Evolutionary conservation across 2,113 vertebrate species (phyloP), one percentile per base, ranked within the genome.

Genomic region (Geococcyx californianus): DNA sequence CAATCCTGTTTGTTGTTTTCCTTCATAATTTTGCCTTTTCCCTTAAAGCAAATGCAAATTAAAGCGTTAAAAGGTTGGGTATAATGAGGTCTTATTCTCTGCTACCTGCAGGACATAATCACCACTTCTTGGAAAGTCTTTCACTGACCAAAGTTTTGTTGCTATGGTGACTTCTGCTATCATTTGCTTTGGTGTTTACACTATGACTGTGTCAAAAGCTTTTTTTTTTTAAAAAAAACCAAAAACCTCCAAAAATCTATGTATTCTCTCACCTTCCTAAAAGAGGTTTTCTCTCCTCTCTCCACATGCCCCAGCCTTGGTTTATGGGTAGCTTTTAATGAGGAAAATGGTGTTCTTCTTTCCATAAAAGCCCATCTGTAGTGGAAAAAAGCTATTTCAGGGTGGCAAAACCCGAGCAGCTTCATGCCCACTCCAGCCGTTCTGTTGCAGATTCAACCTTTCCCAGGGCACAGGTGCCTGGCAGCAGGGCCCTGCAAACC

Each of bases 81-180:
- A 47, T 81, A 92, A 91, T 72, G 60, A 95, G 78, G 34, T 77
- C 75, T 91, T 89, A n/a, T 55, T 78, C 82, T 78, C 59, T 76
- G 78, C 70, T 94, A 73, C 76, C 66, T 93, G 84, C 73, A 95
- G 69, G 78, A 83, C 49, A 40, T 66, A 93, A 94, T 91, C 87
- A 87, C 64, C 31, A 64, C 44, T 92, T 93, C 78, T 93, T 87
- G 64, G 56, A 80, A 87, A 86, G 87, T 45, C 77, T 95, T 89
- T 88, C 58, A 38, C 72, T 93, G 92, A 86, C 95, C 93, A 90
- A 73, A 75, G 66, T 69, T 95, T 93, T 38, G 90, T 97, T 97
- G 91, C 96, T 92, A 91, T 95, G 87, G 66, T 2, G 40, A 97
- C 89, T 87, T 91, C 56, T 84, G 83, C 60, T 89, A 74, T 73